phyloP scores from a whole-genome alignment of 2,888 invertebrate genomes.

The Cosmopolites sordidus region DNA sequence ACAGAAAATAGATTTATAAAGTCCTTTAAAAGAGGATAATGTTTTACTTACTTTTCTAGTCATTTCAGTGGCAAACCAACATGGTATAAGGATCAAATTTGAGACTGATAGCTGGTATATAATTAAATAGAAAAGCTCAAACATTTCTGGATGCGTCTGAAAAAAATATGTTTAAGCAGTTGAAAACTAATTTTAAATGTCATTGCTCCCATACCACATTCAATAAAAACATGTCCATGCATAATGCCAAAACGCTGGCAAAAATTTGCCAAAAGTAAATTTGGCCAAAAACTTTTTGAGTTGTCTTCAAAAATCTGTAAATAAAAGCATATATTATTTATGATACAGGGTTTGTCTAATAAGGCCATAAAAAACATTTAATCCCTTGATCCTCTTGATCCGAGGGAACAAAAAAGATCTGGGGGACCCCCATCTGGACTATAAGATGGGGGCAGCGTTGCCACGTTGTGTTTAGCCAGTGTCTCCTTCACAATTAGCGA shows the following conservation, averaged over 20 bases:
- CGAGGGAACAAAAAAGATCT: no score
- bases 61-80: slow-evolving; percentile 31
- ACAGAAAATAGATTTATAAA: no score
- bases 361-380: no score
- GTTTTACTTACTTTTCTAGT: slow-evolving; percentile 26
- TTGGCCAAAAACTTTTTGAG: slow-evolving; percentile 25
- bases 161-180: slow-evolving; percentile 4
- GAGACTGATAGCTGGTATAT: slow-evolving; percentile 20
- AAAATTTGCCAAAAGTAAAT: slow-evolving; percentile 29
- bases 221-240: slow-evolving; percentile 30
- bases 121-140: slow-evolving; percentile 25
- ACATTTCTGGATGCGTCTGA: slow-evolving; percentile 24
- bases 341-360: no score
- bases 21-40: no score
- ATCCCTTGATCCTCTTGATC: no score
- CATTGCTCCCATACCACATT: slow-evolving; percentile 30
- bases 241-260: slow-evolving; percentile 24
- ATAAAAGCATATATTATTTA: no score
- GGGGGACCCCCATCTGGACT: no score
- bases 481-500: no score
- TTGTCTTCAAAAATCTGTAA: slow-evolving; percentile 26
- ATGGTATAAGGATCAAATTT: slow-evolving; percentile 24
- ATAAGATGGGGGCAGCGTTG: no score
- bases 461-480: no score
- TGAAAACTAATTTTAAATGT: no score